Percentiles rank a stretch among this genome's conserved stretches.
These are phyloP conservation scores for Galeruca laticollis DNA, from an alignment of 2,888 invertebrate genomes.

Conservation along the genomic window DNA sequence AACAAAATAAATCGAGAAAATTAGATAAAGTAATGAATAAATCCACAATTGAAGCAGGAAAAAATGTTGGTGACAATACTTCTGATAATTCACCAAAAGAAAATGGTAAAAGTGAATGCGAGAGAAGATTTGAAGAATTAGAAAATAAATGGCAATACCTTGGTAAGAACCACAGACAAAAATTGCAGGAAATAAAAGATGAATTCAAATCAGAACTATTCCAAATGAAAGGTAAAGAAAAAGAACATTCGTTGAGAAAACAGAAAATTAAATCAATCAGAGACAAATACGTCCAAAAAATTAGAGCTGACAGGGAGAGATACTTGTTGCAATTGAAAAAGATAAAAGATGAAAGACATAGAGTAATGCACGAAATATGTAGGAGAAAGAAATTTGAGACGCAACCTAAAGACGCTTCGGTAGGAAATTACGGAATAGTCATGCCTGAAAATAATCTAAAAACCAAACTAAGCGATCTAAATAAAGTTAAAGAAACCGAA, in stretches of 20 bases:
- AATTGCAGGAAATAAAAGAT: slow-evolving; percentile 54
- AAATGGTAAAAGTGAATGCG: slow-evolving; percentile 56
- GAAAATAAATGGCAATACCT: slow-evolving; percentile 50
- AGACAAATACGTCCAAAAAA: slow-evolving; percentile 53
- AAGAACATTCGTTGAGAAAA: slow-evolving; percentile 46
- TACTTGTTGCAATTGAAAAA: slow-evolving; percentile 52
- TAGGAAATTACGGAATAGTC: slow-evolving; percentile 55
- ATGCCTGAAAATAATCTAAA: slow-evolving; percentile 52
- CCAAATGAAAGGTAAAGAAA: slow-evolving; percentile 51
- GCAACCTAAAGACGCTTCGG: slow-evolving; percentile 53
- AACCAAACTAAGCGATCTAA: slow-evolving; percentile 49
- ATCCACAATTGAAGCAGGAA: background rate
- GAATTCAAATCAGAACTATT: slow-evolving; percentile 53
- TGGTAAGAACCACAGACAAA: slow-evolving; percentile 51
- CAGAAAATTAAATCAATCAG: slow-evolving; percentile 51
- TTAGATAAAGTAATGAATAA: slow-evolving; percentile 1
- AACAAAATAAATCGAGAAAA: slow-evolving; percentile 12
- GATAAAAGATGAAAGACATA: slow-evolving; percentile 52
- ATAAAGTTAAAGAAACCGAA: slow-evolving; percentile 28
- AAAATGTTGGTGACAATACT: background rate
- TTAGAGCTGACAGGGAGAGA: slow-evolving; percentile 53
- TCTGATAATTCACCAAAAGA: slow-evolving; percentile 33
- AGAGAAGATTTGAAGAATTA: slow-evolving; percentile 55
- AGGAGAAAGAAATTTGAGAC: slow-evolving; percentile 39
- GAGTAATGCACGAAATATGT: slow-evolving; percentile 50